Base-by-base conservation (phyloP, 92 coral and sea anemone species). In the Epizoanthus fatuus region DNA sequence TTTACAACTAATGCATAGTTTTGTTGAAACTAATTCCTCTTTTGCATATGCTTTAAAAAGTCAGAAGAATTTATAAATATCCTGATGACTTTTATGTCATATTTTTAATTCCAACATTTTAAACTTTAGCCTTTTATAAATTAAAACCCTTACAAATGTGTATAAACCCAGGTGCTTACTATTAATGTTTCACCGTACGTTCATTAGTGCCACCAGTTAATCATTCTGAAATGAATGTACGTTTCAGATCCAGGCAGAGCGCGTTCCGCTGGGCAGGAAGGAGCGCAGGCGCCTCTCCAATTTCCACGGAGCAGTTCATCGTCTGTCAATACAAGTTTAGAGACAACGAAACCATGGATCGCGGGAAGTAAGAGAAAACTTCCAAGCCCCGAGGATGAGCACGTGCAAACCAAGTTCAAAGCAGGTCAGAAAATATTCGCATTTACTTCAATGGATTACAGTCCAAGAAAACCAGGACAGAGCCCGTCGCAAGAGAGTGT, bases 241-340 rank as follows among this genome's bases (percentile, higher is more conserved):
- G 66, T 75, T 75, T 75, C 67, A 75, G 81, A 75, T 37, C 67
- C 38, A 56, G n/a, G 22, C 25, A n/a, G 67, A 15, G 17, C 4
- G 67, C 14, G 7, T 56, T n/a, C 49, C 67, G 53, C 65, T 56
- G 20, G 39, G 52, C 32, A 57, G 66, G 42, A 68, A 56, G 25
- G 29, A 57, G 22, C 81, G 8, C 67, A 56, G 35, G 32, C 81
- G n/a, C 7, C 51, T 37, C 5, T 7, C 13, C 39, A 29, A 20
- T 14, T 55, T 7, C 14, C 49, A n/a, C 17, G 10, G 7, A 60
- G 32, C 6, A 7, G 29, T 5, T 51, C 14, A 54, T 57, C 10
- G 14, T 51, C 42, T 35, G 15, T 8, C 14, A 16, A 60, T 15
- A 37, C 44, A 9, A 20, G 35, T 7, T 7, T 38, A 47, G 35